Evolutionary conservation across 2,113 vertebrate species (phyloP).

Genomic region (Riparia riparia): DNA sequence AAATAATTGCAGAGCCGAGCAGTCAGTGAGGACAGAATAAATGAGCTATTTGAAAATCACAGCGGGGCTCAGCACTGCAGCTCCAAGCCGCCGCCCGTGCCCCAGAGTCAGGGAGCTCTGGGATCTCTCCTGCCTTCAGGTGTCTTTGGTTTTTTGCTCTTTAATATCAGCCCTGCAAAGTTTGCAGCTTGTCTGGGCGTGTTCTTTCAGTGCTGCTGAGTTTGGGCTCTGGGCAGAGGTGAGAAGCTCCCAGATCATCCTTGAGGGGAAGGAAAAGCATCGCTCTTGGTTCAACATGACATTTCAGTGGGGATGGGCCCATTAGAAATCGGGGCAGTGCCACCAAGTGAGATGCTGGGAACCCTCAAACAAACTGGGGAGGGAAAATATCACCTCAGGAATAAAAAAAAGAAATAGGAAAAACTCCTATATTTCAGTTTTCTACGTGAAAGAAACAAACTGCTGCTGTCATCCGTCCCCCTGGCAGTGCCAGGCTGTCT

Average conservation of each 20-base stretch:
- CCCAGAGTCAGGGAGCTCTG: not conserved
- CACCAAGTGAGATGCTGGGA: not conserved
- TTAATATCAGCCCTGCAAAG: not conserved
- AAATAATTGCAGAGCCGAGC: not conserved
- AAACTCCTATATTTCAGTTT: not conserved
- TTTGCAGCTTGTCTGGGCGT: not conserved
- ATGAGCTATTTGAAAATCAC: constrained; percentile 17
- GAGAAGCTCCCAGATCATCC: not conserved
- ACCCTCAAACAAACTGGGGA: not conserved
- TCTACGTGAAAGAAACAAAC: not conserved
- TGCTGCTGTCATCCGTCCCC: not conserved
- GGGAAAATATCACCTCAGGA: not conserved
- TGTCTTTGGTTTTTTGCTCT: not conserved
- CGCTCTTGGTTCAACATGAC: not conserved
- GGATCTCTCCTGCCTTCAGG: not conserved
- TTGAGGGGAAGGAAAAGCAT: not conserved
- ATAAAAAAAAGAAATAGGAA: not conserved
- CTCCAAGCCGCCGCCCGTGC: not conserved
- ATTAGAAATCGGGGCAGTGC: not conserved
- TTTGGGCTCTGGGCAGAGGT: not conserved
- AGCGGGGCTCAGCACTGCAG: not conserved
- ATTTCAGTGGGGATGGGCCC: not conserved
- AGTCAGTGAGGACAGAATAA: not conserved
- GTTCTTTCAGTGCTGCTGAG: not conserved
- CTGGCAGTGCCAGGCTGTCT: not conserved